Conservation (phyloP, 2,113 vertebrate species). For the Crocuta crocuta region DNA sequence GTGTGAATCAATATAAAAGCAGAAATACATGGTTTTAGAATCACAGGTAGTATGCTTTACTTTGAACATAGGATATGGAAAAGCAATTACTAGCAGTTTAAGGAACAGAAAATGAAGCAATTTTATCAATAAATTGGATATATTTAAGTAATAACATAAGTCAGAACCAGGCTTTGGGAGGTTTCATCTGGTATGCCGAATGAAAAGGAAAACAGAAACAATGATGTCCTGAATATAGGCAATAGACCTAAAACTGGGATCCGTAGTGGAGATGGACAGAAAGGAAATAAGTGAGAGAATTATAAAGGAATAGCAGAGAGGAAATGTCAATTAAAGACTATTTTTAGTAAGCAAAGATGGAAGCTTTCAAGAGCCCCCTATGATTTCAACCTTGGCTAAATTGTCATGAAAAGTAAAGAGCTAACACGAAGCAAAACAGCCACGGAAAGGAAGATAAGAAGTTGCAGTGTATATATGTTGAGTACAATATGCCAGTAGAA, state of each 20-base stretch:
- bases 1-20: not conserved
- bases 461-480: not conserved
- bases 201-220: not conserved
- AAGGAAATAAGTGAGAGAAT: not conserved
- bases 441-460: not conserved
- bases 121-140: not conserved
- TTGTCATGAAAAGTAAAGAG: not conserved
- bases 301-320: not conserved
- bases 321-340: not conserved
- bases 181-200: not conserved
- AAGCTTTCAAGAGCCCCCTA: not conserved
- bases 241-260: not conserved
- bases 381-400: not conserved
- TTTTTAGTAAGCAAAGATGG: not conserved
- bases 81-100: not conserved
- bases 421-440: not conserved
- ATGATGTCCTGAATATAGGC: not conserved
- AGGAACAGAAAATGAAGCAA: not conserved
- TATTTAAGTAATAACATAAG: not conserved
- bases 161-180: not conserved
- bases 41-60: not conserved
- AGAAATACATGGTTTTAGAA: not conserved
- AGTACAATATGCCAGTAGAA: not conserved
- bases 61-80: not conserved
- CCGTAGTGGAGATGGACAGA: not conserved